Percentiles rank a stretch among this genome's conserved stretches.
Conservation (phyloP, 2,113 vertebrate species). For the Apodemus sylvaticus region DNA sequence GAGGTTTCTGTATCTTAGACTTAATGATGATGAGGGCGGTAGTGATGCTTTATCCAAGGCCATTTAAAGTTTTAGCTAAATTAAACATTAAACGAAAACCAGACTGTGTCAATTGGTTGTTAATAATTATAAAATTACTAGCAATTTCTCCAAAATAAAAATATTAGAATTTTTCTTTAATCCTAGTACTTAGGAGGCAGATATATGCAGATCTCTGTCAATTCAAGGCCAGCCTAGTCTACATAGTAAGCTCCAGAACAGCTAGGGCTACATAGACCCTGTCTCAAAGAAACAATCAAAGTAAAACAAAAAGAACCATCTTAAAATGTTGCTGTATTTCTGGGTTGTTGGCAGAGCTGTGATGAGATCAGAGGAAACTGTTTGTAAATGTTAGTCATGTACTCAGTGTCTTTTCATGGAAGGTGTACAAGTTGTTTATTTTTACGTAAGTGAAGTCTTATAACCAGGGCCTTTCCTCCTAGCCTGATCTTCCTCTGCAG, state of each 20-base stretch:
- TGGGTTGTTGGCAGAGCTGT: not conserved
- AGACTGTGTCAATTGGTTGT: not conserved
- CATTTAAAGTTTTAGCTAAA: not conserved
- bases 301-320: not conserved
- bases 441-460: not conserved
- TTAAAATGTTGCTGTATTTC: not conserved
- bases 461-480: not conserved
- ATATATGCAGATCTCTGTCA: not conserved
- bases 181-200: not conserved
- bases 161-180: not conserved
- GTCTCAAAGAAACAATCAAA: not conserved
- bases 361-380: not conserved
- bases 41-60: not conserved
- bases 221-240: not conserved
- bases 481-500: fast-evolving
- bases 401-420: not conserved
- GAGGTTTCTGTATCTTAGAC: not conserved
- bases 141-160: not conserved
- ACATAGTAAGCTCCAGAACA: not conserved
- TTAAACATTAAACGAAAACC: not conserved
- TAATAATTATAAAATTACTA: not conserved
- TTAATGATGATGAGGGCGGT: not conserved
- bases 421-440: not conserved
- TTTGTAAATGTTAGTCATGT: not conserved
- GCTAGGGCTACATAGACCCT: not conserved